Conservation (phyloP, 2,113 vertebrate species). For the Brachionichthys hirsutus region DNA sequence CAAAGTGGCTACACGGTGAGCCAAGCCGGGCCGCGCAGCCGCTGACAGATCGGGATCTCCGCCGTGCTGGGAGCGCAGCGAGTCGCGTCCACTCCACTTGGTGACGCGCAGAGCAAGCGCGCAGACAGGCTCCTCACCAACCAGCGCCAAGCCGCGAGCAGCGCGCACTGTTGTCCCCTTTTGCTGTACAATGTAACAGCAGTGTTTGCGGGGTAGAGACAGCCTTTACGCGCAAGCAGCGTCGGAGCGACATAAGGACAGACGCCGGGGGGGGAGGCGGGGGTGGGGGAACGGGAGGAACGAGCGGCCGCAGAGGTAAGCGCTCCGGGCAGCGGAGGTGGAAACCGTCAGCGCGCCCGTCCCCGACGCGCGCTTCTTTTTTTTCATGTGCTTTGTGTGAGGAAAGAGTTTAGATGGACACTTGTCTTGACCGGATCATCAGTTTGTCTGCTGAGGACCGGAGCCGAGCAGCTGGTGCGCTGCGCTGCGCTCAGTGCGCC, state of each 20-base stretch:
- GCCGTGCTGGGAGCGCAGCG: conserved; percentile 43
- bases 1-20: conserved; percentile 79
- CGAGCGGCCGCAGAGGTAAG: conserved; percentile 73
- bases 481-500: conserved; percentile 57
- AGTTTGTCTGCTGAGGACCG: conserved; percentile 48
- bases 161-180: conserved; percentile 25
- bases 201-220: conserved; percentile 65
- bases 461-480: conserved; percentile 41
- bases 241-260: conserved; percentile 68
- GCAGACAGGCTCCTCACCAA: conserved; percentile 38
- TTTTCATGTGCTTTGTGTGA: conserved; percentile 19
- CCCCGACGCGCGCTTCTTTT: not conserved
- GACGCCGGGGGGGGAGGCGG: conserved; percentile 59
- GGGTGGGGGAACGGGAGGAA: conserved; percentile 58
- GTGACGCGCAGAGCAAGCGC: conserved; percentile 39
- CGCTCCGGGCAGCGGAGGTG: conserved; percentile 30
- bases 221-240: conserved; percentile 57
- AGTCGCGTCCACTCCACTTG: conserved; percentile 50
- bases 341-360: conserved; percentile 13
- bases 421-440: conserved; percentile 48
- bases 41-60: conserved; percentile 59
- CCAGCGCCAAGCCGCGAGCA: conserved; percentile 17
- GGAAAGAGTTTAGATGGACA: conserved; percentile 36
- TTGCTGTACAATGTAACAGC: conserved; percentile 63
- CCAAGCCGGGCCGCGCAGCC: conserved; percentile 61